phyloP scores from a whole-genome alignment of 2,888 invertebrate genomes.

The Tenthredo scrophulariae region DNA sequence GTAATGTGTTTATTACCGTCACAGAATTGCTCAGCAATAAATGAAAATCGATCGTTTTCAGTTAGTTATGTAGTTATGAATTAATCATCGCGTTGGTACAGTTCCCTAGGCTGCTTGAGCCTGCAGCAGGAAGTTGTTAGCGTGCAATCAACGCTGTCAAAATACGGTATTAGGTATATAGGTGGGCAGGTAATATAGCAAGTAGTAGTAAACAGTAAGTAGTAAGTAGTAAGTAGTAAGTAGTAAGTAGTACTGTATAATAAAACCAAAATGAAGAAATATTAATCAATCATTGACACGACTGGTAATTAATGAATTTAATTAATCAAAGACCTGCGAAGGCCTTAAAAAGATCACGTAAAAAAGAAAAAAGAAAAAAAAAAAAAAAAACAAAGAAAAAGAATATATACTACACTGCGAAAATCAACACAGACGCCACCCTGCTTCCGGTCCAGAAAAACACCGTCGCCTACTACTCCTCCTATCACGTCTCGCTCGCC shows the following conservation, averaged over 20 bases:
- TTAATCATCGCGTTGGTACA: slow-evolving; percentile 12
- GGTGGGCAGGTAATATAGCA: neutral
- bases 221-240: neutral
- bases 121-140: slow-evolving; percentile 32
- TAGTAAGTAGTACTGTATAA: neutral
- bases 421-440: slow-evolving; percentile 24
- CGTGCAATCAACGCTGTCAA: slow-evolving; percentile 47
- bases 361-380: neutral
- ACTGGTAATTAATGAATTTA: slow-evolving; percentile 24
- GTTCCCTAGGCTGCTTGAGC: neutral
- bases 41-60: slow-evolving; percentile 33
- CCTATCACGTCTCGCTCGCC: neutral
- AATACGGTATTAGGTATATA: slow-evolving; percentile 18
- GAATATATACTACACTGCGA: neutral
- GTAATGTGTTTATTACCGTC: neutral
- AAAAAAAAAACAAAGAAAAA: neutral
- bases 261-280: neutral
- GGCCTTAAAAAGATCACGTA: neutral
- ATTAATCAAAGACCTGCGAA: neutral
- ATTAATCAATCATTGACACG: slow-evolving; percentile 4
- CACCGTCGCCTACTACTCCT: slow-evolving; percentile 14
- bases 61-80: slow-evolving; percentile 1
- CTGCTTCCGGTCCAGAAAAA: slow-evolving; percentile 24
- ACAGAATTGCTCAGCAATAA: neutral
- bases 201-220: neutral